These are phyloP conservation scores for Ploceus nigricollis DNA, from an alignment of 2,113 vertebrate genomes.

Conservation along the genomic window DNA sequence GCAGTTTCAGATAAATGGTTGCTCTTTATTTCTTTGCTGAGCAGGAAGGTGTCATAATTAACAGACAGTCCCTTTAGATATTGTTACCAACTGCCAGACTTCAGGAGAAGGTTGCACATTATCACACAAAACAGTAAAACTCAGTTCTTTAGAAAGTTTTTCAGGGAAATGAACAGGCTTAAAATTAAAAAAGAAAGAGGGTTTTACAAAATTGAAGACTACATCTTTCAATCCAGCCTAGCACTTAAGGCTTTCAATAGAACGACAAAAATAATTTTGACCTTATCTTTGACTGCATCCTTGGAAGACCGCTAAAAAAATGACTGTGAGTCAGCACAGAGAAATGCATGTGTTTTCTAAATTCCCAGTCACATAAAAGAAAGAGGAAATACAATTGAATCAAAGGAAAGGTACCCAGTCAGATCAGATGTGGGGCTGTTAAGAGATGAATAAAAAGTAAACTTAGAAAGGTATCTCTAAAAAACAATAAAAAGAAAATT, in stretches of 20 bases:
- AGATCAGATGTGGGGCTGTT: background rate
- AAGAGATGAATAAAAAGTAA: background rate
- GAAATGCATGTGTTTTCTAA: background rate
- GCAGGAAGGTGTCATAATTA: background rate
- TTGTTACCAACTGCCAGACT: background rate
- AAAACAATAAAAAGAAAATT: background rate
- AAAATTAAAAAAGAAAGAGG: background rate
- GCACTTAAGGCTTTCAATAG: background rate
- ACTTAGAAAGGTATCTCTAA: background rate
- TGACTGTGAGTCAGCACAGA: background rate
- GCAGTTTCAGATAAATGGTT: background rate
- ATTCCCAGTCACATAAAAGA: background rate
- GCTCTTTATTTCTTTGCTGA: background rate
- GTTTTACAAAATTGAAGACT: background rate
- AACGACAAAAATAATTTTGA: background rate
- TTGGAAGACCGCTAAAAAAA: background rate
- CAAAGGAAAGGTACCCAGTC: background rate
- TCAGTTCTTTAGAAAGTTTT: background rate
- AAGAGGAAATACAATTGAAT: background rate
- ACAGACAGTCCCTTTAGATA: background rate
- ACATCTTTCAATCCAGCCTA: background rate
- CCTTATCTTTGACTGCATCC: background rate
- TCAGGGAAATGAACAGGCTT: background rate
- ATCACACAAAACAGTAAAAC: background rate
- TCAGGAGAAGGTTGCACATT: background rate